Conservation (phyloP, 23 tunicate species). For the Botrylloides violaceus region DNA sequence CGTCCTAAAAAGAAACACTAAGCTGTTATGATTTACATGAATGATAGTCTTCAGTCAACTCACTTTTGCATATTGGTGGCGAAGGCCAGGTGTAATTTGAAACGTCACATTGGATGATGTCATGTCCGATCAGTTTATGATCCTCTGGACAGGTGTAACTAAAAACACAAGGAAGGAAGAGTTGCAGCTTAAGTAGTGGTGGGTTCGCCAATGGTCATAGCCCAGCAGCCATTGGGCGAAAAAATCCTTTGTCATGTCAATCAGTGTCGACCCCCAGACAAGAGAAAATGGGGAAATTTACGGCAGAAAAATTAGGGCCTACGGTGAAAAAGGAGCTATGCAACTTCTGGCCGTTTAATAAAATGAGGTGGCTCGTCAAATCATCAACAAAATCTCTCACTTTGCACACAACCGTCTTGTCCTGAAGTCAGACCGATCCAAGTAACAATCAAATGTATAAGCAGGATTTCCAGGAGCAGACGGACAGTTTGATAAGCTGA, state of each 20-base stretch:
- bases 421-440: not conserved
- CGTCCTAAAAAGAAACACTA: conserved; percentile 19
- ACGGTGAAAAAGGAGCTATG: too few species aligned
- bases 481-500: conserved; percentile 7
- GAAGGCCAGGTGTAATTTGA: conserved; percentile 33
- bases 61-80: conserved; percentile 56
- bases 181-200: not conserved
- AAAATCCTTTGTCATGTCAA: too few species aligned
- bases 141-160: not conserved
- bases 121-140: not conserved
- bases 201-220: not conserved
- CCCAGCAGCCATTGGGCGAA: not conserved
- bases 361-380: too few species aligned
- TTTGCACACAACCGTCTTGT: conserved; percentile 17
- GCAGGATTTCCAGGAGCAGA: conserved; percentile 3
- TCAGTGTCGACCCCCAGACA: too few species aligned
- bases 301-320: too few species aligned
- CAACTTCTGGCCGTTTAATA: too few species aligned
- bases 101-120: conserved; percentile 36
- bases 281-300: too few species aligned
- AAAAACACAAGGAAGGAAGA: not conserved
- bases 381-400: too few species aligned
- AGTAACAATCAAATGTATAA: not conserved
- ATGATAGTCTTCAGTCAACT: not conserved
- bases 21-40: not conserved